Percentiles rank a stretch among this genome's conserved stretches.
phyloP scores from a whole-genome alignment of 2,113 vertebrate species.

The Paracanthobrama guichenoti region DNA sequence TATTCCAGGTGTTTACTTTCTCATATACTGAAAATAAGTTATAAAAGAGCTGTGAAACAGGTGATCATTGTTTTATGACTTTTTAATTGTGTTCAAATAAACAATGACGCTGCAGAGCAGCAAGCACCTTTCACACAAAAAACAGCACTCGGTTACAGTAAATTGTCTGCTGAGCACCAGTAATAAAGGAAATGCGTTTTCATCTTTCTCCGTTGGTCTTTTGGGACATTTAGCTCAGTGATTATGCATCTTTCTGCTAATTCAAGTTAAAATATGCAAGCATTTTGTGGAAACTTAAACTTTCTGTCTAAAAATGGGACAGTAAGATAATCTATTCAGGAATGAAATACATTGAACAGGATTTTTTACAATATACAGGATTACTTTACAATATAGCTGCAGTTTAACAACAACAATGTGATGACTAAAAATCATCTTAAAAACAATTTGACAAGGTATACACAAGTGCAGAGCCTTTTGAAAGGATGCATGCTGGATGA shows the following conservation, averaged over 20 bases:
- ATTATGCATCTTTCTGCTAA: constrained; percentile 19
- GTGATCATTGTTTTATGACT: constrained; percentile 50
- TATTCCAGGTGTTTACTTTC: constrained; percentile 58
- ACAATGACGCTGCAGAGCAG: constrained; percentile 23
- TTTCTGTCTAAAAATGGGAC: background rate
- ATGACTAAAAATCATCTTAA: background rate
- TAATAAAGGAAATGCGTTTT: background rate
- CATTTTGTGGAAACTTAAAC: constrained; percentile 22
- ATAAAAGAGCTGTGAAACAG: no score
- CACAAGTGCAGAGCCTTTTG: background rate
- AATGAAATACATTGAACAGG: background rate
- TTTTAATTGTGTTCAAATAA: constrained; percentile 51
- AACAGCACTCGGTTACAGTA: constrained; percentile 30
- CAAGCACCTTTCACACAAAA: constrained; percentile 30
- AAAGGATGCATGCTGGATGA: background rate
- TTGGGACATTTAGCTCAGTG: background rate
- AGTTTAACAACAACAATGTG: background rate
- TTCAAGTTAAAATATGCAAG: background rate
- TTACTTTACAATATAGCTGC: background rate
- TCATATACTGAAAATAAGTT: constrained; percentile 57
- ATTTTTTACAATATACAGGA: background rate
- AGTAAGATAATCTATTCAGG: constrained; percentile 8
- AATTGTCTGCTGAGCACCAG: constrained; percentile 42
- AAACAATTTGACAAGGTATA: background rate
- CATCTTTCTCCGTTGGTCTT: constrained; percentile 3